Evolutionary conservation across 2,888 invertebrate genomes (phyloP), one percentile per base, ranked within the genome.

Genomic region (Acheta domesticus): DNA sequence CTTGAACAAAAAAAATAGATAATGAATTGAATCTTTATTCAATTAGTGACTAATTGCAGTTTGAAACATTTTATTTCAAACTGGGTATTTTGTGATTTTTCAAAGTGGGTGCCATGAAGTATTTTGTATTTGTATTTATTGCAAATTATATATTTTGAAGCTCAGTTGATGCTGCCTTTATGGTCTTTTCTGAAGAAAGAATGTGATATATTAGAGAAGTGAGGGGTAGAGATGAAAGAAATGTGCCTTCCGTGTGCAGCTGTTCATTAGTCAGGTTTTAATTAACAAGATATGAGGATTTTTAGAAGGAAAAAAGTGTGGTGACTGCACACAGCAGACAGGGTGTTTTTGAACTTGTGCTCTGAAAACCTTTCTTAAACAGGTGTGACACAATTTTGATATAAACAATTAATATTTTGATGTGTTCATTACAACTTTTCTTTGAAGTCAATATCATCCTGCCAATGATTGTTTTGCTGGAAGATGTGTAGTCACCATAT

Each of bases 51-150:
- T 19, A 14, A 62, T n/a, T 19, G 62, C n/a, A 62, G 14, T 62
- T 62, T 62, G 62, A n/a, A 62, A 62, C 16, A 62, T 62, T 62
- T 19, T 62, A 62, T 62, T 62, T 14, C 62, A 19, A 62, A 19
- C 62, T 62, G 36, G 36, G 5, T 36, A 23, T 48, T 48, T 76
- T 76, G 12, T n/a, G 49, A 76, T n/a, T 36, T 76, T 23, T 76
- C 76, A 76, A n/a, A 12, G 19, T 23, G n/a, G 49, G 48, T 76
- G 48, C 49, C 76, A 49, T 36, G 36, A 76, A 76, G 36, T 76
- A n/a, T 76, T 21, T 49, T 23, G 20, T 23, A 16, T 75, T 12
- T 75, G 74, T 75, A 36, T 23, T 48, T 48, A 20, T 76, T 76
- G 62, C 62, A 62, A 36, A 36, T 36, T 62, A n/a, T 62, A 62